Evolutionary conservation across 2,888 invertebrate species (phyloP).

Genomic region (Melinopterus prodromus): DNA sequence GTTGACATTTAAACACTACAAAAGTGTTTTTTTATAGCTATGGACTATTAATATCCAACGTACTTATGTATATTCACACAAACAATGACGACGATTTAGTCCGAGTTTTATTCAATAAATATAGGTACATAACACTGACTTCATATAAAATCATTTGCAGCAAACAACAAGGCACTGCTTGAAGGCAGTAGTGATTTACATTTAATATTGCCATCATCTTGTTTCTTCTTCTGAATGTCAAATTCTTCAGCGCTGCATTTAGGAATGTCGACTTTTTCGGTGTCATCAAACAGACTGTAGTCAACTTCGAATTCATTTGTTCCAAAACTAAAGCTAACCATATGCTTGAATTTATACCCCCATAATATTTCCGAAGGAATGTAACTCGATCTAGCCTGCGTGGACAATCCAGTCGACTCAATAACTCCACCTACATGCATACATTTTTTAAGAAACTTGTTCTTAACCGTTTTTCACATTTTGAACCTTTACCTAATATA

Average conservation of each 20-base stretch:
- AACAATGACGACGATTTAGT: too few relatives aligned
- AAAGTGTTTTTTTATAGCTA: too few relatives aligned
- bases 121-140: neutral
- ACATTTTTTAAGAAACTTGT: neutral
- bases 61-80: too few relatives aligned
- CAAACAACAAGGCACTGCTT: neutral
- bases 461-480: neutral
- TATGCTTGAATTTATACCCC: slow-evolving; percentile 84
- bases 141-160: neutral
- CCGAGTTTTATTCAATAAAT: neutral
- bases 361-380: slow-evolving; percentile 81
- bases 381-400: slow-evolving; percentile 83
- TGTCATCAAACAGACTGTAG: slow-evolving; percentile 85
- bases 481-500: slow-evolving; percentile 59
- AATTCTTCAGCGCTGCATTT: slow-evolving; percentile 65
- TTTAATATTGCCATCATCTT: neutral
- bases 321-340: slow-evolving; percentile 76
- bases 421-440: slow-evolving; percentile 78
- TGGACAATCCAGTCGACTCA: slow-evolving; percentile 85
- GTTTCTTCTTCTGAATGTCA: neutral
- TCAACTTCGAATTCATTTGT: slow-evolving; percentile 81
- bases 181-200: neutral
- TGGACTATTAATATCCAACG: too few relatives aligned
- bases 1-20: too few relatives aligned
- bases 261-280: slow-evolving; percentile 84